Base-by-base conservation (phyloP, 2,797 vertebrate species). In the Lycodopsis pacificus region DNA sequence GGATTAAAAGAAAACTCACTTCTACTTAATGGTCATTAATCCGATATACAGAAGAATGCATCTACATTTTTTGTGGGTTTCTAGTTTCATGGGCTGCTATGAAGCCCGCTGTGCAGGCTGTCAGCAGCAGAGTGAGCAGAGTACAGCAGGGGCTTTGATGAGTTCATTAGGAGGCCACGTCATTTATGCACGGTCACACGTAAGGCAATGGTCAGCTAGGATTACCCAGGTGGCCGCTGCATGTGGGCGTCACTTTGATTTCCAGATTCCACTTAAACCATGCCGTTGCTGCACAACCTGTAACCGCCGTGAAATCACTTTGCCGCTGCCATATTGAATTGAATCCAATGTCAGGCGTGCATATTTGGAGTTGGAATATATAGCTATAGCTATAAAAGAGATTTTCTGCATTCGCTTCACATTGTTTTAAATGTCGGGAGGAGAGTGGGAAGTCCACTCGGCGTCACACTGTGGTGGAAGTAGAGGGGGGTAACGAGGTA, bases 81-180 rank as follows among this genome's bases (percentile, higher is more conserved):
- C 27, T 59, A 14, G 30, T 5, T 30, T 30, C 30, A 30, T 5
- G 30, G 30, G 19, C 46, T 62, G 82, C 86, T 40, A 56, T 69
- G 49, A 42, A 59, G 65, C 79, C 73, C 30, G 72, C 79, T 66
- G 83, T 56, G 73, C 65, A 13, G 76, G 77, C 81, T 64, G 85
- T 72, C 85, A 76, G 74, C 81, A 63, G 88, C 79, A 80, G 79
- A 66, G 51, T 75, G 77, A 78, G 85, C 30, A 80, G 81, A 70
- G 79, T 89, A 68, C 84, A 84, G 89, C 79, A 64, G 80, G 85
- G 82, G 75, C 83, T 89, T 88, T 80, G 88, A 93, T 91, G 90
- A 92, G 92, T 93, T 94, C 92, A 94, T 93, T 93, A 92, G 86
- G 82, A 86, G 90, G 90, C 86, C 87, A 88, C 67, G 89, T 89